These are phyloP conservation scores for Drosophila santomea DNA, from an alignment of 1,140 invertebrate genomes.

Conservation along the genomic window DNA sequence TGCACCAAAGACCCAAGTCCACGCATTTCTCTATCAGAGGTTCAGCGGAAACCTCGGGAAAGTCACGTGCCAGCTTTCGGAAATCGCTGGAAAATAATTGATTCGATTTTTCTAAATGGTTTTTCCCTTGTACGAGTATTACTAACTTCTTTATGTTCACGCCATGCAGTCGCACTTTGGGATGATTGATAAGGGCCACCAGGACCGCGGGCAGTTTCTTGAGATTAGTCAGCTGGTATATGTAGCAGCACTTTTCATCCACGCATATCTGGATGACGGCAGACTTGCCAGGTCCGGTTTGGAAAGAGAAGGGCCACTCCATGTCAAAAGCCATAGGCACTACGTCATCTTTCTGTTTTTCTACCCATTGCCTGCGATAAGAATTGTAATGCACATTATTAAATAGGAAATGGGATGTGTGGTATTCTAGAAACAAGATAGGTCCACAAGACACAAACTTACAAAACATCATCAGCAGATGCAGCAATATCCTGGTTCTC, in stretches of 20 bases:
- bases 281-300: constrained; percentile 87
- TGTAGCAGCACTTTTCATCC: constrained; percentile 85
- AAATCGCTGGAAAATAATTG: constrained; percentile 85
- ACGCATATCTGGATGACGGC: constrained; percentile 87
- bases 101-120: neutral
- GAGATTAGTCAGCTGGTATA: constrained; percentile 86
- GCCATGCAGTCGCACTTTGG: constrained; percentile 87
- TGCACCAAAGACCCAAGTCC: constrained; percentile 87
- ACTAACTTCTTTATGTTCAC: constrained; percentile 88
- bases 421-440: too few relatives aligned
- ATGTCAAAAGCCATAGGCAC: constrained; percentile 87
- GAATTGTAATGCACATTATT: neutral
- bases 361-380: constrained; percentile 82
- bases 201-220: constrained; percentile 87
- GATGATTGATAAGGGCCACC: constrained; percentile 86
- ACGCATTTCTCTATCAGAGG: constrained; percentile 87
- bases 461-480: constrained; percentile 86
- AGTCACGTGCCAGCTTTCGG: constrained; percentile 88
- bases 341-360: constrained; percentile 75
- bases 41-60: constrained; percentile 86
- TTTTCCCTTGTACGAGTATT: neutral
- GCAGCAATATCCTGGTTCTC: constrained; percentile 86
- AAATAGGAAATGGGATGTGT: too few relatives aligned
- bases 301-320: constrained; percentile 88
- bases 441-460: too few relatives aligned